Evolutionary conservation across 2,797 vertebrate species (phyloP).

Genomic region (Aldrovandia affinis): DNA sequence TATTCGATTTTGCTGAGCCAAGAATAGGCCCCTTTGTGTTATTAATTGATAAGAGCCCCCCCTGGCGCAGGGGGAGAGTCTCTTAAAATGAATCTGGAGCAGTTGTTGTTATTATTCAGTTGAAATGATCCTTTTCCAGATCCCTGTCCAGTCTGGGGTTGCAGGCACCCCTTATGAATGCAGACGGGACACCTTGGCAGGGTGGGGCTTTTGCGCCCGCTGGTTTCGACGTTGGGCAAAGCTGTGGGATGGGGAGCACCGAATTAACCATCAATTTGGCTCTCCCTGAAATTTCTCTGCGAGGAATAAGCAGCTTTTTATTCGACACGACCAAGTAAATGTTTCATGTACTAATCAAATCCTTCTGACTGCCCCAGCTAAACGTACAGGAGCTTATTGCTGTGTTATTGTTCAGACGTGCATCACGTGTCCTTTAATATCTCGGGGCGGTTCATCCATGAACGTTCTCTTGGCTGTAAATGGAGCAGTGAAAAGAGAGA

Average conservation of each 20-base stretch:
- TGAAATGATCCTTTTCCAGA: too few species aligned
- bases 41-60: neutral
- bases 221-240: neutral
- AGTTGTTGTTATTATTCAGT: neutral
- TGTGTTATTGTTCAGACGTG: neutral
- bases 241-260: neutral
- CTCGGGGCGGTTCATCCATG: neutral
- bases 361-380: slow-evolving; percentile 21
- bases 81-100: neutral
- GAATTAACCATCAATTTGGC: slow-evolving; percentile 25
- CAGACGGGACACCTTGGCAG: neutral
- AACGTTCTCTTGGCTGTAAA: neutral
- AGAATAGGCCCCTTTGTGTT: too few species aligned
- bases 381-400: neutral
- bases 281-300: neutral
- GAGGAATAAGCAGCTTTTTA: slow-evolving; percentile 37
- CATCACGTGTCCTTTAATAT: neutral
- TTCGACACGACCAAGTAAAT: slow-evolving; percentile 21
- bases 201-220: neutral
- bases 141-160: too few species aligned
- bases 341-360: slow-evolving; percentile 27
- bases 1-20: neutral
- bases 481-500: slow-evolving; percentile 21
- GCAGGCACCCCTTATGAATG: neutral
- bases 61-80: neutral